These are phyloP conservation scores for Drosophila albomicans DNA, from an alignment of 1,140 invertebrate genomes.

Conservation along the genomic window DNA sequence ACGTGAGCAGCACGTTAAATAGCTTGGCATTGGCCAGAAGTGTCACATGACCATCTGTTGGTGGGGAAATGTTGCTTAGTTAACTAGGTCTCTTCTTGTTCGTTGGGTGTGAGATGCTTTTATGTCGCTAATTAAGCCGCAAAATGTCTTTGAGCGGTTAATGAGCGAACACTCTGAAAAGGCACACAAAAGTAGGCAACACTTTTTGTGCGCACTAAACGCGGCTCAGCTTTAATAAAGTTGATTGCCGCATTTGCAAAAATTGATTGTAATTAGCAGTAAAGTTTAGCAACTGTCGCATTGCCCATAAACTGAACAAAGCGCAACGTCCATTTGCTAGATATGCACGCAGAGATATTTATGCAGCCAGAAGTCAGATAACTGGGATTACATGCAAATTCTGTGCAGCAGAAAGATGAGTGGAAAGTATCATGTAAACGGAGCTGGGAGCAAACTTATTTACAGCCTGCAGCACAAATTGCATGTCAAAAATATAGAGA, in stretches of 20 bases:
- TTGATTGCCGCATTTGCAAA: constrained; percentile 16
- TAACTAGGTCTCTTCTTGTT: constrained; percentile 20
- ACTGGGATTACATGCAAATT: not conserved
- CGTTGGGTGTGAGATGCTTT: constrained; percentile 45
- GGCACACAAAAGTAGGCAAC: constrained; percentile 36
- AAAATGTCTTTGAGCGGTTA: constrained; percentile 36
- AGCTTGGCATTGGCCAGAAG: constrained; percentile 34
- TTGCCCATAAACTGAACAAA: constrained; percentile 35
- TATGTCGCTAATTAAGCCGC: constrained; percentile 73
- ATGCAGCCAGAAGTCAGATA: constrained; percentile 13
- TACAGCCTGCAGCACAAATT: constrained; percentile 49
- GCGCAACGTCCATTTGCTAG: constrained; percentile 9
- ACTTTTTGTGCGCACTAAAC: constrained; percentile 22
- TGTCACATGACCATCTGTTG: constrained; percentile 67
- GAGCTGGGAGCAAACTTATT: constrained; percentile 29
- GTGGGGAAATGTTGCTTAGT: not conserved
- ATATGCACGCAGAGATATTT: constrained; percentile 36
- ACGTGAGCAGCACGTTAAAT: constrained; percentile 68
- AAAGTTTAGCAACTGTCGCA: constrained; percentile 25
- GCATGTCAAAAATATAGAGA: constrained; percentile 59
- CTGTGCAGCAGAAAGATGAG: not conserved
- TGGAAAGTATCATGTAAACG: not conserved
- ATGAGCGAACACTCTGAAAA: constrained; percentile 52
- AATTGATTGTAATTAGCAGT: constrained; percentile 62
- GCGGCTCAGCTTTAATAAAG: constrained; percentile 18